These are phyloP conservation scores for Nesidiocoris tenuis DNA, from an alignment of 2,888 invertebrate species.

Conservation along the genomic window DNA sequence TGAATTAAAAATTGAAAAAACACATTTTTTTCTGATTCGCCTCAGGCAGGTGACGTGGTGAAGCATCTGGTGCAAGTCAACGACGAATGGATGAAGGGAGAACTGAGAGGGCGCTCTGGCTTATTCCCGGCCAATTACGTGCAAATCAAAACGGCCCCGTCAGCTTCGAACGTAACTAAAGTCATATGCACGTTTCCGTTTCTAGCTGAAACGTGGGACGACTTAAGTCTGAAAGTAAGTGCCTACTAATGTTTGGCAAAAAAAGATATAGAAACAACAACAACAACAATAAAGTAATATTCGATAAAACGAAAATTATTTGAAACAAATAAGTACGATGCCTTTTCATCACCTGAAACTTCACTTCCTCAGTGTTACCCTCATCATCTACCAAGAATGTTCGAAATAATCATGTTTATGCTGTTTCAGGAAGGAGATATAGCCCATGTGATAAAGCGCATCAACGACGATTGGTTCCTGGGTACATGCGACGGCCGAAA, in stretches of 20 bases:
- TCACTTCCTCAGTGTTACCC: too few relatives aligned
- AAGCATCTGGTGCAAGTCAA: slow-evolving; percentile 69
- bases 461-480: slow-evolving; percentile 76
- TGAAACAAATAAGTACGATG: too few relatives aligned
- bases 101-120: slow-evolving; percentile 68
- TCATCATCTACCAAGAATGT: too few relatives aligned
- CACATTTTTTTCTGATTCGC: too few relatives aligned
- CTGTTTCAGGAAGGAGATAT: slow-evolving; percentile 62
- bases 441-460: slow-evolving; percentile 65
- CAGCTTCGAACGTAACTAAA: slow-evolving; percentile 49
- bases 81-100: slow-evolving; percentile 78
- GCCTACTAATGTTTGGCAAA: too few relatives aligned
- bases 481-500: slow-evolving; percentile 67
- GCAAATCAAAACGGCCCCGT: slow-evolving; percentile 69
- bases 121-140: slow-evolving; percentile 78
- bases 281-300: too few relatives aligned
- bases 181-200: slow-evolving; percentile 74
- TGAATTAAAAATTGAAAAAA: too few relatives aligned
- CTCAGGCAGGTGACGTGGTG: slow-evolving; percentile 71
- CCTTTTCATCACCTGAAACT: too few relatives aligned
- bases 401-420: too few relatives aligned
- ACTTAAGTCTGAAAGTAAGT: slow-evolving; percentile 60
- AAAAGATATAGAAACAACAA: too few relatives aligned
- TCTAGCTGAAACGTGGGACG: slow-evolving; percentile 62
- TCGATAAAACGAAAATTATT: too few relatives aligned